Conservation (phyloP, 1,140 invertebrate genomes). For the Drosophila lowei region DNA sequence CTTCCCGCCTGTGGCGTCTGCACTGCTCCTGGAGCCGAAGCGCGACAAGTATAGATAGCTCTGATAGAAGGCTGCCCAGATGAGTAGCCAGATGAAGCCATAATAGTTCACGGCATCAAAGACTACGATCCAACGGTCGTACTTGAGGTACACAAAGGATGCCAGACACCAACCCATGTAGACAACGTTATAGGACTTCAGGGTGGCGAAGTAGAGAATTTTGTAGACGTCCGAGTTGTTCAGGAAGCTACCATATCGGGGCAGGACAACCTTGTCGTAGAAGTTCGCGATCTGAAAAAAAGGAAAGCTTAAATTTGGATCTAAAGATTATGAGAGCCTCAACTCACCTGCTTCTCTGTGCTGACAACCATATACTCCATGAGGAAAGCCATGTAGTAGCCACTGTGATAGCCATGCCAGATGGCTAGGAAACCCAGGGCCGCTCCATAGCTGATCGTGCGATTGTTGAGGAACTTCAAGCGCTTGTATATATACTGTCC, state of each 20-base stretch:
- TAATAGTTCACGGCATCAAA: slow-evolving; percentile 87
- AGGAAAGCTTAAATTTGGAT: background rate
- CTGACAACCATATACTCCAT: slow-evolving; percentile 95
- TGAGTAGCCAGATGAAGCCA: slow-evolving; percentile 86
- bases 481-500: slow-evolving; percentile 96
- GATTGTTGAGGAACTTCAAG: slow-evolving; percentile 94
- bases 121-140: slow-evolving; percentile 86
- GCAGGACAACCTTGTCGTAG: slow-evolving; percentile 60
- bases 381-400: slow-evolving; percentile 96
- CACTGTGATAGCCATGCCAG: slow-evolving; percentile 96
- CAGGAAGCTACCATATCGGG: slow-evolving; percentile 52
- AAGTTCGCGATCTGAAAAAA: slow-evolving; percentile 51
- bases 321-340: too few species aligned
- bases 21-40: background rate
- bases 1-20: background rate
- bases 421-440: slow-evolving; percentile 94
- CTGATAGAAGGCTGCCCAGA: slow-evolving; percentile 83
- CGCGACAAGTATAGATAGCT: slow-evolving; percentile 28
- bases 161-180: slow-evolving; percentile 94
- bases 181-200: slow-evolving; percentile 90
- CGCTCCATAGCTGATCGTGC: slow-evolving; percentile 90
- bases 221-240: slow-evolving; percentile 83
- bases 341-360: slow-evolving; percentile 92
- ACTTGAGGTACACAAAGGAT: slow-evolving; percentile 91
- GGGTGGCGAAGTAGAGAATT: slow-evolving; percentile 84